Base-by-base conservation (phyloP, 2,113 vertebrate species). In the Sapayoa aenigma region DNA sequence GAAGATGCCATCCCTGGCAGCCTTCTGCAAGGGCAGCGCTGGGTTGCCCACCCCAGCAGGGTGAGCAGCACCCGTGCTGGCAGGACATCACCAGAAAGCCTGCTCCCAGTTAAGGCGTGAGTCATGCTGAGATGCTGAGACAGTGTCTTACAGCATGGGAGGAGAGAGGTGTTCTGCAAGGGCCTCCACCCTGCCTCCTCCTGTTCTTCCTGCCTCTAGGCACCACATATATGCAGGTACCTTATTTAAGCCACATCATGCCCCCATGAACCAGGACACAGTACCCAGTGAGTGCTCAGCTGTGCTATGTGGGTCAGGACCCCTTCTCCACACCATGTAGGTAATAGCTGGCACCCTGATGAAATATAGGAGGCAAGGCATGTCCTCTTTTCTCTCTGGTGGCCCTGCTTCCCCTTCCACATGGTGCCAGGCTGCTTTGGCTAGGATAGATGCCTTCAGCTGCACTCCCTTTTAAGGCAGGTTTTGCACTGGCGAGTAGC, bases 401-500 rank as follows among this genome's bases (percentile, higher is more conserved):
- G 60, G 37, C 68, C 46, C 44, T 67, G 20, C 50, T 83, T 84
- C 16, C 30, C 60, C 73, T 86, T 28, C 20, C 41, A 44, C n/a
- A 47, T 2, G 1, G 27, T 76, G 69, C 78, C 52, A 71, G 76
- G 33, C 83, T 92, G 68, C 69, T 87, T n/a, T 30, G 1, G 20
- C 67, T 66, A 8, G 1, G 53, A 85, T 49, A 46, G 88, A 28
- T 0, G 3, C 24, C 44, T 67, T 47, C 87, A 63, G 66, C 90
- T 76, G 67, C 2, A 5, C 79, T 93, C 92, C 94, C 92, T 93
- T 93, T 96, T 96, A 94, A 95, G 88, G 96, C 49, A 83, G 67
- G 23, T 90, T 88, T 83, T 83, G 28, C 77, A 67, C 49, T 0
- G 0, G 24, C 3, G 1, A 2, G 87, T 44, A 79, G 74, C 20